Percentiles rank a stretch among this genome's conserved stretches.
Evolutionary conservation across 2,797 vertebrate genomes (phyloP).

Genomic region (Eulemur albifrons): DNA sequence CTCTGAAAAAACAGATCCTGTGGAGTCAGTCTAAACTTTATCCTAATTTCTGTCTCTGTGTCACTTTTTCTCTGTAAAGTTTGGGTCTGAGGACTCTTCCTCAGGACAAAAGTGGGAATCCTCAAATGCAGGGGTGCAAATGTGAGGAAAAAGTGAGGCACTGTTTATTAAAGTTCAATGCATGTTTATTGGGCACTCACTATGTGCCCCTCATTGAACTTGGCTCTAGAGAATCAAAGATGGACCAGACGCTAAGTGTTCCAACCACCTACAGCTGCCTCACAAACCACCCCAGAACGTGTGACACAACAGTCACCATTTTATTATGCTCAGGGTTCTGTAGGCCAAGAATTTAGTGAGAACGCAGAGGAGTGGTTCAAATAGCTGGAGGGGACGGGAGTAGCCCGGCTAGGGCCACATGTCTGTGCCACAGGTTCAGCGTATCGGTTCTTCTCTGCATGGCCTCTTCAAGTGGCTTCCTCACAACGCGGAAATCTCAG

Average conservation of each 20-base stretch:
- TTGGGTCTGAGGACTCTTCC: neutral
- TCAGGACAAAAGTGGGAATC: neutral
- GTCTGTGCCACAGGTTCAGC: neutral
- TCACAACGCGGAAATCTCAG: neutral
- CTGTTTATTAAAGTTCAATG: neutral
- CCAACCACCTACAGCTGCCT: neutral
- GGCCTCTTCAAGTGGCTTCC: neutral
- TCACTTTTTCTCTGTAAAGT: neutral
- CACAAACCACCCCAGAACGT: neutral
- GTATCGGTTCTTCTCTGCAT: neutral
- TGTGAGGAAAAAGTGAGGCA: neutral
- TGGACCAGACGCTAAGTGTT: neutral
- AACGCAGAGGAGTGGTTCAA: neutral
- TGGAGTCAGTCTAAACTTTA: neutral
- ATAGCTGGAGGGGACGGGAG: too few species aligned
- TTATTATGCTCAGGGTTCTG: neutral
- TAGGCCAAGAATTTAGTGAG: neutral
- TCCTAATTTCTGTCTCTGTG: neutral
- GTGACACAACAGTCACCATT: neutral
- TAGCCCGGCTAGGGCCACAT: neutral
- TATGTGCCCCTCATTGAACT: neutral
- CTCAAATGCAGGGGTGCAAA: neutral
- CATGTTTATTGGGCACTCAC: neutral
- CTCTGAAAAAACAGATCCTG: neutral
- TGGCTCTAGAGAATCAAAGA: neutral